Conservation (phyloP, 2,888 invertebrate genomes). For the Boloria euphrosyne region DNA sequence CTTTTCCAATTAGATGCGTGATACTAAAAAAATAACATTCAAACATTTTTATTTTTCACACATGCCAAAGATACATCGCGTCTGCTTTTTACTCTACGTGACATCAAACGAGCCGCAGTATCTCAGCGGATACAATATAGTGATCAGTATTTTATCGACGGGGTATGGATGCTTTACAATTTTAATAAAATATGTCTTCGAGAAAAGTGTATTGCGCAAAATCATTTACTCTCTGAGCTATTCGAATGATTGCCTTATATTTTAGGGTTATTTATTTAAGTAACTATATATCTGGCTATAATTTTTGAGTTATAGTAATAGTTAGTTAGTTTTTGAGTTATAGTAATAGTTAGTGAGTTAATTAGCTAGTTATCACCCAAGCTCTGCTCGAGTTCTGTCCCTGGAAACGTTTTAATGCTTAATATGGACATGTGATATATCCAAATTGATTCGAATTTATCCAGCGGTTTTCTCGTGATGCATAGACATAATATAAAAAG, state of each 20-base stretch:
- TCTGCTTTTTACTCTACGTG: slow-evolving; percentile 47
- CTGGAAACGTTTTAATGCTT: too few species aligned
- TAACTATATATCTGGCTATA: neutral
- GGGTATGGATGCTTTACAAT: slow-evolving; percentile 42
- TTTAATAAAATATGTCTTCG: slow-evolving; percentile 40
- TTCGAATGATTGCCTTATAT: slow-evolving; percentile 18
- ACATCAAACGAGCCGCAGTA: slow-evolving; percentile 56
- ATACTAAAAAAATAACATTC: slow-evolving; percentile 1
- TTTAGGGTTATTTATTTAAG: slow-evolving; percentile 19
- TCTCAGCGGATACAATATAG: slow-evolving; percentile 64
- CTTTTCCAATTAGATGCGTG: too few species aligned
- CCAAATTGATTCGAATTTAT: too few species aligned
- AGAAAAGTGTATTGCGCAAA: slow-evolving; percentile 25
- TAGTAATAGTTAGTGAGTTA: too few species aligned
- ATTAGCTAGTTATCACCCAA: too few species aligned
- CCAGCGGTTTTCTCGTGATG: too few species aligned
- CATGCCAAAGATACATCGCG: slow-evolving; percentile 25
- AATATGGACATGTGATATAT: too few species aligned
- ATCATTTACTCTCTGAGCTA: slow-evolving; percentile 20
- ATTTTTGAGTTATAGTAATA: neutral
- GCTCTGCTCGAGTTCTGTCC: too few species aligned
- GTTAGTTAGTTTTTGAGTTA: too few species aligned
- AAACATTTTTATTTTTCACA: neutral
- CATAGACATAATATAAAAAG: too few species aligned
- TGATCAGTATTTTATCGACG: slow-evolving; percentile 64